Base-by-base conservation (phyloP, 2,888 invertebrate genomes). In the Lepidochrysops patricia region DNA sequence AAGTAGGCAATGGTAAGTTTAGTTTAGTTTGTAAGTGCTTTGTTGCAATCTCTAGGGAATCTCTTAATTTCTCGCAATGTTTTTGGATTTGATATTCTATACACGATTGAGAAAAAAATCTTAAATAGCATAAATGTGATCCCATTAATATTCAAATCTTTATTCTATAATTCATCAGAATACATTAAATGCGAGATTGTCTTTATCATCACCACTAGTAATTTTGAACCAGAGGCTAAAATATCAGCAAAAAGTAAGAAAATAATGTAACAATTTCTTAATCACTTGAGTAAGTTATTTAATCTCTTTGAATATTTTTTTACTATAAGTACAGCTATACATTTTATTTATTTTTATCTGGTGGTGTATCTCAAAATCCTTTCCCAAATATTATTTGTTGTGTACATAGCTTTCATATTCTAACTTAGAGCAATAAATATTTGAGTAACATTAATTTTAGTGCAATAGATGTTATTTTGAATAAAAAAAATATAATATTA, bases 381-480 rank as follows among this genome's bases (percentile, higher is more conserved):
- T 63, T 63, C 68, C 66, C 66, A 68, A 66, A 63, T 63, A 59
- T 66, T 61, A 62, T 60, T 70, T 73, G 71, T 73, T 72, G 68
- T 74, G 72, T 76, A 77, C 69, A 74, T 75, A 77, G 73, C 72
- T 76, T 79, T 73, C 71, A 71, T 75, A 72, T 65, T 68, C 68
- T 72, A 72, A 71, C 77, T 76, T 73, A 74, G 80, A 81, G 84
- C 84, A 84, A 84, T 85, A 81, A 73, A 78, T 77, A 73, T 76
- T 74, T 67, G 65, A 67, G 61, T 73, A 77, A 77, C 72, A 70
- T 71, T 74, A 71, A 71, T 68, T 75, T 73, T 79, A 84, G 87
- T 88, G 87, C 87, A 88, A 88, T 88, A 86, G 85, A 80, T 75
- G 81, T 85, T 86, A 84, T 81, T 75, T 78, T 75, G 79, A 78